Evolutionary conservation across 2,797 vertebrate genomes (phyloP).

Genomic region (Molossus alvarezi): DNA sequence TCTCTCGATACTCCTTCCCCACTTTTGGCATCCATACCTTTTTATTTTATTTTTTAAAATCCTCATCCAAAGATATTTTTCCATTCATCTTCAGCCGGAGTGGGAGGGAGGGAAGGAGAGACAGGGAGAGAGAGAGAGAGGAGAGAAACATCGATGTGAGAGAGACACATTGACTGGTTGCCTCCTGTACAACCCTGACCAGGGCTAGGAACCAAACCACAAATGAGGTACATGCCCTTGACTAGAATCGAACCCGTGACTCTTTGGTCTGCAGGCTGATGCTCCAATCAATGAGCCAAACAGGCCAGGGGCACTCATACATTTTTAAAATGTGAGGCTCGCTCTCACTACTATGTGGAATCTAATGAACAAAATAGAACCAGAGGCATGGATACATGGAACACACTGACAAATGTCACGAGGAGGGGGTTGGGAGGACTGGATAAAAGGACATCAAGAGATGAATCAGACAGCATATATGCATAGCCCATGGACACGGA

Average conservation of each 20-base stretch:
- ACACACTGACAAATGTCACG: background rate
- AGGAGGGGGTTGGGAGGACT: background rate
- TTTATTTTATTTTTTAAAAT: background rate
- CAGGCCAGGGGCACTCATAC: background rate
- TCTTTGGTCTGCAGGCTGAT: background rate
- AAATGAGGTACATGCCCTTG: background rate
- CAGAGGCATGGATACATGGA: background rate
- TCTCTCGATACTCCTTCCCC: background rate
- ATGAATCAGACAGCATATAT: background rate
- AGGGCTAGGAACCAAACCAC: background rate
- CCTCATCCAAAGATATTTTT: background rate
- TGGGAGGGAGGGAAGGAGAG: background rate
- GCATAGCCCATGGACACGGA: background rate
- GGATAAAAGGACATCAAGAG: background rate
- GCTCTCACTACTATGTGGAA: background rate
- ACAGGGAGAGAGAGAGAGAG: background rate
- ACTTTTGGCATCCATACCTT: background rate
- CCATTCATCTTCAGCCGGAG: no score
- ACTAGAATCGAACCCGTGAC: background rate
- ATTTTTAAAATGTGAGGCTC: background rate
- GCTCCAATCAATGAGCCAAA: background rate
- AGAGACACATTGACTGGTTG: background rate
- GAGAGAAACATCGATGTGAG: background rate
- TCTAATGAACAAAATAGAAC: background rate
- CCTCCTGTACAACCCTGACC: fast-evolving